phyloP scores from a whole-genome alignment of 2,113 vertebrate genomes.

The zebrafish (Danio rerio) region DNA sequence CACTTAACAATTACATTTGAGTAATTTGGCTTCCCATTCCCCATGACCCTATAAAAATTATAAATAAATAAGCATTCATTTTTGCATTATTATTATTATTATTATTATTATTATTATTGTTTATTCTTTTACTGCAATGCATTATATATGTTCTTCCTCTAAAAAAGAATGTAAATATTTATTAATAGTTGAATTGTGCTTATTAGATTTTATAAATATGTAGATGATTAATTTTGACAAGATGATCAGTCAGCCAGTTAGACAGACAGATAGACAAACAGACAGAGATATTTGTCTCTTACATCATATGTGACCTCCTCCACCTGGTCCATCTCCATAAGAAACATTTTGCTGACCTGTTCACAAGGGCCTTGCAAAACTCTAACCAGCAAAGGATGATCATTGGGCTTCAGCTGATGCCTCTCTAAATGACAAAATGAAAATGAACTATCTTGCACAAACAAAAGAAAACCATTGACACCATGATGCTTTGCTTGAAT shows the following conservation, averaged over 20 bases:
- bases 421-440: slow-evolving; percentile 80
- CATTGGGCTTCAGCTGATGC: slow-evolving; percentile 84
- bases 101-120: too few relatives aligned
- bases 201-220: too few relatives aligned
- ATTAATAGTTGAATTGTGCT: too few relatives aligned
- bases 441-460: neutral
- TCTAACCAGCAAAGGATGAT: slow-evolving; percentile 88
- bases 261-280: neutral
- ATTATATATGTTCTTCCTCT: too few relatives aligned
- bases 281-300: slow-evolving; percentile 65
- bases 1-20: neutral
- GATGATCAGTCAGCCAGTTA: too few relatives aligned
- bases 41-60: too few relatives aligned
- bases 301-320: slow-evolving; percentile 97
- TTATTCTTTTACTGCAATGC: too few relatives aligned
- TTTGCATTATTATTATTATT: too few relatives aligned
- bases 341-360: slow-evolving; percentile 92
- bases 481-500: too few relatives aligned
- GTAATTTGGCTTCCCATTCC: neutral
- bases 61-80: too few relatives aligned
- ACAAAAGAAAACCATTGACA: neutral
- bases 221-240: too few relatives aligned
- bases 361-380: slow-evolving; percentile 96
- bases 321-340: slow-evolving; percentile 95
- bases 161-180: too few relatives aligned